These are phyloP conservation scores for Zoanthus gigantus DNA, from an alignment of 92 coral and sea anemone species.

Conservation along the genomic window DNA sequence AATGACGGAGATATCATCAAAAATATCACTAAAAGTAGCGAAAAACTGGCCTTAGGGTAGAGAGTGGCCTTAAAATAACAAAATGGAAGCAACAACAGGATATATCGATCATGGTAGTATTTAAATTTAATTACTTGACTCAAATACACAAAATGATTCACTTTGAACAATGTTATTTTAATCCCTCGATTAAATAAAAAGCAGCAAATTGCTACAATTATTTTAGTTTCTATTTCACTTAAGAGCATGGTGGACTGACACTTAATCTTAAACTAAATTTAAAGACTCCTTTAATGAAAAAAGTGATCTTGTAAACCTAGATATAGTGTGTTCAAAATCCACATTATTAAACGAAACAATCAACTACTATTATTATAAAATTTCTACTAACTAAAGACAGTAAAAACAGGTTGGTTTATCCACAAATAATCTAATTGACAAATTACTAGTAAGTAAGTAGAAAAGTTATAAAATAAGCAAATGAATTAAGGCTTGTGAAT, in stretches of 20 bases:
- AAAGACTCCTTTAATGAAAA: too few species aligned
- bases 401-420: background rate
- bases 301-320: too few species aligned
- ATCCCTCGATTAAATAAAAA: background rate
- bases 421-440: conserved; percentile 6
- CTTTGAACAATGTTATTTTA: background rate
- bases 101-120: background rate
- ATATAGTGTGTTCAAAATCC: background rate
- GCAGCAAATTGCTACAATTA: too few species aligned
- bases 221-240: too few species aligned
- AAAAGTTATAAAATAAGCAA: background rate
- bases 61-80: background rate
- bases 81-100: background rate
- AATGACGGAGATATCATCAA: too few species aligned
- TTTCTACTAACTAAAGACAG: background rate
- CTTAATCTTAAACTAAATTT: too few species aligned
- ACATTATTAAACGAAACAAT: conserved; percentile 6
- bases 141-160: conserved; percentile 1
- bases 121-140: background rate
- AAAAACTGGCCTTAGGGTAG: too few species aligned
- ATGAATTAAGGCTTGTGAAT: background rate
- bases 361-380: conserved; percentile 32
- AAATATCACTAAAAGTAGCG: too few species aligned
- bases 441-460: background rate
- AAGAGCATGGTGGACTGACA: too few species aligned